phyloP scores from a whole-genome alignment of 2,797 vertebrate species.

The Gymnoscopelus braueri region DNA sequence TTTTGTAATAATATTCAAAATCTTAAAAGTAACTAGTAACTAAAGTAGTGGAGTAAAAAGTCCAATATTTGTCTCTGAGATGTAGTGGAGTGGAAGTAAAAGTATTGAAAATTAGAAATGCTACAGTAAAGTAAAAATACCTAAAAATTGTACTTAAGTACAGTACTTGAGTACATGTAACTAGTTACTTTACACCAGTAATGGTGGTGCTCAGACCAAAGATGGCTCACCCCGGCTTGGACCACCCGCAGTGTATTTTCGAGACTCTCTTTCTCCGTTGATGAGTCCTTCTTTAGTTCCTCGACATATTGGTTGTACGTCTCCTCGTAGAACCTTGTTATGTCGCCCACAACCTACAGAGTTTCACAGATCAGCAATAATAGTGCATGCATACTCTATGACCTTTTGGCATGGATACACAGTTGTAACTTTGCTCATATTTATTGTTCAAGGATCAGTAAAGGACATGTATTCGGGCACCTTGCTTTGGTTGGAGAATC shows the following conservation, averaged over 20 bases:
- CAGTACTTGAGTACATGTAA: too few relatives aligned
- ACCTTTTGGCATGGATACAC: too few relatives aligned
- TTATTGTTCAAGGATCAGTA: background rate
- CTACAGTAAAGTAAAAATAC: too few relatives aligned
- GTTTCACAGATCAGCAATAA: background rate
- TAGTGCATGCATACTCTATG: too few relatives aligned
- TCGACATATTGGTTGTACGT: constrained; percentile 79
- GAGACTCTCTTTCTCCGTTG: constrained; percentile 65
- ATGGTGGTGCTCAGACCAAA: background rate
- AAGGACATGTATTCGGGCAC: constrained; percentile 67
- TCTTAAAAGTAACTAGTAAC: too few relatives aligned
- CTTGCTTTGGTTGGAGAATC: constrained; percentile 93
- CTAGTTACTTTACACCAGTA: too few relatives aligned
- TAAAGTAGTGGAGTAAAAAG: too few relatives aligned
- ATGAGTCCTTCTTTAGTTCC: background rate
- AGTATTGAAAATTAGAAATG: too few relatives aligned
- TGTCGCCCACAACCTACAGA: constrained; percentile 84
- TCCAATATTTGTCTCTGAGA: too few relatives aligned
- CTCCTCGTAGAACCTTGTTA: constrained; percentile 86
- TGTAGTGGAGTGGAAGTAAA: too few relatives aligned
- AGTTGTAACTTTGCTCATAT: constrained; percentile 7
- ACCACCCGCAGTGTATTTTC: constrained; percentile 86
- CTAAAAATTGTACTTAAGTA: too few relatives aligned
- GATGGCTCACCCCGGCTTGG: constrained; percentile 84
- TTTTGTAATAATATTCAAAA: too few relatives aligned